Conservation (phyloP, 2,888 invertebrate species). For the Acronicta leporina region DNA sequence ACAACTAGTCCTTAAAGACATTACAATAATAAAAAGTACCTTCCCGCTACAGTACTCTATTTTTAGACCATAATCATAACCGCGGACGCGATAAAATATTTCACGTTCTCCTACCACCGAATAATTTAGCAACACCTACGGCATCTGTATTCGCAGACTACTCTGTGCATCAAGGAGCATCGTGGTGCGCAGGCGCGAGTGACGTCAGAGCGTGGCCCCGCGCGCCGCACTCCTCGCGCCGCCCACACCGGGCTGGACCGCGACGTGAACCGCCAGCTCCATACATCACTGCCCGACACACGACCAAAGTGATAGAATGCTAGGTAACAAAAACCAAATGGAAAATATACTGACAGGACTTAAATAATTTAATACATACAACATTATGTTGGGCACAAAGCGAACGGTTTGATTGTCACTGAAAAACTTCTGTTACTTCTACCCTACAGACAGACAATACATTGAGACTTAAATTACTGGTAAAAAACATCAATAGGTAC, state of each 20-base stretch:
- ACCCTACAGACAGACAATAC: too few species aligned
- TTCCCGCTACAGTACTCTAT: constrained; percentile 24
- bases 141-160: constrained; percentile 62
- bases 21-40: constrained; percentile 8
- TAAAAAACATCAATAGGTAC: too few species aligned
- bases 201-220: constrained; percentile 81
- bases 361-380: neutral
- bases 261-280: constrained; percentile 61
- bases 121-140: constrained; percentile 40
- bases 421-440: too few species aligned
- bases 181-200: constrained; percentile 78
- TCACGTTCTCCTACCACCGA: constrained; percentile 26
- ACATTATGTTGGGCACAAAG: neutral
- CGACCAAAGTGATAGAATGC: constrained; percentile 44
- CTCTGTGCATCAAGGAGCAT: constrained; percentile 76
- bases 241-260: constrained; percentile 57
- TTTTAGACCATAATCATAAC: constrained; percentile 30
- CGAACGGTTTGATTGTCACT: too few species aligned
- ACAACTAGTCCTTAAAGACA: neutral
- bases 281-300: constrained; percentile 52
- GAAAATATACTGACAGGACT: constrained; percentile 16
- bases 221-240: constrained; percentile 51
- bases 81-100: constrained; percentile 29
- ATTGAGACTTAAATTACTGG: too few species aligned
- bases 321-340: constrained; percentile 31